These are phyloP conservation scores for Pygoscelis antarcticus DNA, from an alignment of 2,113 vertebrate species.

Conservation along the genomic window DNA sequence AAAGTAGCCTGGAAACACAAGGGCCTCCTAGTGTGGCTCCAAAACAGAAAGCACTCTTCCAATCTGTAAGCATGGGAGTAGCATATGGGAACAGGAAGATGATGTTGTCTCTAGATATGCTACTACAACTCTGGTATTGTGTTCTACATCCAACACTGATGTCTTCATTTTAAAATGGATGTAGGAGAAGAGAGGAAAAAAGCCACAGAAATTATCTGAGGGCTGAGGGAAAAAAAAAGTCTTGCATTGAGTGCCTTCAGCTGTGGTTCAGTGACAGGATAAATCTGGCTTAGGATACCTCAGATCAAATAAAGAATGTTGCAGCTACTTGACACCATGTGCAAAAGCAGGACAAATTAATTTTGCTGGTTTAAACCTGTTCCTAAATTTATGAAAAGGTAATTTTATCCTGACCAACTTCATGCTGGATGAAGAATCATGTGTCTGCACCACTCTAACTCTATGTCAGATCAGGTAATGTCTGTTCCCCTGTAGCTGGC, in stretches of 20 bases:
- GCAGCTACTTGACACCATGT: background rate
- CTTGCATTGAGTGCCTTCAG: background rate
- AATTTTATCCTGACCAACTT: background rate
- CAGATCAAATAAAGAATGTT: background rate
- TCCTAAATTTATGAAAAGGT: conserved; percentile 21
- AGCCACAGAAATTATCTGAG: background rate
- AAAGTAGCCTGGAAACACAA: background rate
- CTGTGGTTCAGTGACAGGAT: background rate
- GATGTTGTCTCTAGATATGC: background rate
- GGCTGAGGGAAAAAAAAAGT: background rate
- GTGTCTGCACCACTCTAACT: background rate
- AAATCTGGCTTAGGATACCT: background rate
- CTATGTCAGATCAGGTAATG: background rate
- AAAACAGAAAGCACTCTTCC: background rate
- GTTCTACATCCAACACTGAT: background rate
- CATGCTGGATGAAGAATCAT: background rate
- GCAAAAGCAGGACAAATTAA: background rate
- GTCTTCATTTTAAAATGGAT: background rate
- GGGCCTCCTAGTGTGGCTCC: background rate
- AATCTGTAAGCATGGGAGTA: background rate
- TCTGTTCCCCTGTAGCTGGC: background rate
- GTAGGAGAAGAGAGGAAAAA: background rate
- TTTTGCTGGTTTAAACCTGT: background rate
- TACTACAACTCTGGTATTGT: background rate
- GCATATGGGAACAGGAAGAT: background rate